phyloP scores from a whole-genome alignment of 2,888 invertebrate genomes.

The Syrista parreyssii region DNA sequence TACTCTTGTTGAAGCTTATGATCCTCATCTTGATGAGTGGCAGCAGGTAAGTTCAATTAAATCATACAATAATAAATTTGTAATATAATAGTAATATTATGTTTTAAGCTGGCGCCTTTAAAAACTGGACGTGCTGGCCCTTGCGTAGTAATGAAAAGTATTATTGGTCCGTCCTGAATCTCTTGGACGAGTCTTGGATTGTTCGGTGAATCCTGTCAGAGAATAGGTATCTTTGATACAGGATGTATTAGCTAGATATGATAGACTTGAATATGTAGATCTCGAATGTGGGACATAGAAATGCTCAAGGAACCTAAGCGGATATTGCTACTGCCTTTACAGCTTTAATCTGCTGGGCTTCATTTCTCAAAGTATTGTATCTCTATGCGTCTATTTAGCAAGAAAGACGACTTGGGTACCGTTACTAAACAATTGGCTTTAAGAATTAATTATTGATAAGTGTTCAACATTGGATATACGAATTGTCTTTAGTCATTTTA shows the following conservation, averaged over 20 bases:
- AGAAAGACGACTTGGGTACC: neutral
- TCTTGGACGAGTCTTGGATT: too few species aligned
- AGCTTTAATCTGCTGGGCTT: neutral
- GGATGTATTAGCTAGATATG: neutral
- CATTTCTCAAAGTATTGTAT: neutral
- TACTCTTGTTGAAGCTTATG: slow-evolving; percentile 89
- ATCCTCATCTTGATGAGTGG: slow-evolving; percentile 86
- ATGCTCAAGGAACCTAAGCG: neutral
- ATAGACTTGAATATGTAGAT: neutral
- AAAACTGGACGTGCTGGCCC: slow-evolving; percentile 90
- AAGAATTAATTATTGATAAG: neutral
- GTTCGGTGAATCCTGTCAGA: neutral
- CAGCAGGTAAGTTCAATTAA: slow-evolving; percentile 64
- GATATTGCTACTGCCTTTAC: neutral
- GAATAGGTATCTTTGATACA: neutral
- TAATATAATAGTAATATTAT: slow-evolving; percentile 7
- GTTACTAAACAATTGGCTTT: neutral
- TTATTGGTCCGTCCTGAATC: neutral
- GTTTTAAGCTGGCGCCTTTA: slow-evolving; percentile 76
- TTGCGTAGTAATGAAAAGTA: slow-evolving; percentile 75
- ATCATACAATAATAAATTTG: neutral
- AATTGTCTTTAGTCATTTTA: neutral
- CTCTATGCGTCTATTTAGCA: neutral
- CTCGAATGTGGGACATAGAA: neutral
- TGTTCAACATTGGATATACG: neutral